Conservation (phyloP, 30 jellyfish, hydroid and myxozoan genomes). For the Phacellophora camtschatica region DNA sequence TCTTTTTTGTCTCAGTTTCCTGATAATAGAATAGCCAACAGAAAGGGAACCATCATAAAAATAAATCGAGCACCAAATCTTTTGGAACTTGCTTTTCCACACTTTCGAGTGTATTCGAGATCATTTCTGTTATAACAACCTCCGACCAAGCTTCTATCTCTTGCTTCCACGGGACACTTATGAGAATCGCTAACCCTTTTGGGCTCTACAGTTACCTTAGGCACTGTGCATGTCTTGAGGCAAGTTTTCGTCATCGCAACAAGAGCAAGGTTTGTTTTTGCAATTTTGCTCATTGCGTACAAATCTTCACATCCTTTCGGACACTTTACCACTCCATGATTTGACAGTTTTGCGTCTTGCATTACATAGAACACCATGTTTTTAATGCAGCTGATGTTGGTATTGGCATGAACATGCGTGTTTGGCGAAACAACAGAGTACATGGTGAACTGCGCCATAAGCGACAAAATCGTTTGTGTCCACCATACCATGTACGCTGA, state of each 20-base stretch:
- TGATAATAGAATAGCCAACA: too few relatives aligned
- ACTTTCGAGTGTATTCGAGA: slow-evolving; percentile 5
- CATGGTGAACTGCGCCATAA: slow-evolving; percentile 24
- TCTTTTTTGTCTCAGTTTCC: too few relatives aligned
- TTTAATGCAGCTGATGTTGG: slow-evolving; percentile 58
- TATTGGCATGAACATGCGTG: slow-evolving; percentile 25
- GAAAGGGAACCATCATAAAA: too few relatives aligned
- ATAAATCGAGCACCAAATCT: too few relatives aligned
- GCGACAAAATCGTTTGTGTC: slow-evolving; percentile 46
- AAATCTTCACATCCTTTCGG: slow-evolving; percentile 19
- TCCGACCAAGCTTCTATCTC: not conserved
- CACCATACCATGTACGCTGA: slow-evolving; percentile 54
- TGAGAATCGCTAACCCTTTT: not conserved
- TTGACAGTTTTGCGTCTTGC: slow-evolving; percentile 37
- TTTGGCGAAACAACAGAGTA: slow-evolving; percentile 15
- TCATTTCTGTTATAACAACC: not conserved
- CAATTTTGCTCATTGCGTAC: slow-evolving; percentile 40
- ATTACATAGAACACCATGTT: slow-evolving; percentile 44
- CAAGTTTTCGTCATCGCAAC: slow-evolving; percentile 5
- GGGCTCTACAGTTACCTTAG: slow-evolving; percentile 25
- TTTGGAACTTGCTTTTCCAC: slow-evolving; percentile 17
- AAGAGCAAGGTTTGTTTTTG: slow-evolving; percentile 60
- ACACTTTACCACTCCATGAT: slow-evolving; percentile 17
- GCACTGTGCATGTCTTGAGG: slow-evolving; percentile 28
- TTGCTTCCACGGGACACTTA: slow-evolving; percentile 34